Conservation (phyloP, 37 sponge, comb jelly and placozoan species). For the Sycon ciliatum region DNA sequence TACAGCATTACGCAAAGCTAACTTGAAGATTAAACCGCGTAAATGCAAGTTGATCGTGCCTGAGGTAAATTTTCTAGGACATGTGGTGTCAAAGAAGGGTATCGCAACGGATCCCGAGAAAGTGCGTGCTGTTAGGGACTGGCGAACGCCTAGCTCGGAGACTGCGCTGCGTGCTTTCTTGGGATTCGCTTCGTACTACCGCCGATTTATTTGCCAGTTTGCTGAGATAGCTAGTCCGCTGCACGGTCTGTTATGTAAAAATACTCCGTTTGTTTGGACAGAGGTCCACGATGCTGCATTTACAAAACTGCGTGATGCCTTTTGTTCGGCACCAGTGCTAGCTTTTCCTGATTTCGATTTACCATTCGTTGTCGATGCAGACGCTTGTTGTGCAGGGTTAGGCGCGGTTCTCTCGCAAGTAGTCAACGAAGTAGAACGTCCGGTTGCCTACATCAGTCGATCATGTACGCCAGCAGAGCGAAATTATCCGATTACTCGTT, state of each 20-base stretch:
- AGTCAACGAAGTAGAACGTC: conserved; percentile 19
- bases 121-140: conserved; percentile 15
- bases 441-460: conserved; percentile 48
- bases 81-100: conserved; percentile 21
- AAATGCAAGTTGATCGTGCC: conserved; percentile 2
- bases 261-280: conserved; percentile 11
- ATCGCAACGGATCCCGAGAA: conserved; percentile 34
- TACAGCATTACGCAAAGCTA: neutral
- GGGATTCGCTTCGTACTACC: conserved; percentile 30
- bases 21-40: conserved; percentile 20
- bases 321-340: conserved; percentile 31
- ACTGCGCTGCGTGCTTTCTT: conserved; percentile 16
- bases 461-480: conserved; percentile 20
- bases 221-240: conserved; percentile 26
- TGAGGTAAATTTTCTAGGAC: conserved; percentile 27
- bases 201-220: conserved; percentile 29
- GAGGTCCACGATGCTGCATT: neutral
- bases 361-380: conserved; percentile 30
- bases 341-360: conserved; percentile 34
- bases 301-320: neutral
- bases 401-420: conserved; percentile 31
- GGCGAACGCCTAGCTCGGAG: neutral
- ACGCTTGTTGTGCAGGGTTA: conserved; percentile 27
- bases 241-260: conserved; percentile 1
- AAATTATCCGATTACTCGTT: conserved; percentile 36